A percentile compares a stretch with the other conserved stretches of the same genome.
These are phyloP conservation scores for Dolichoris vasculosae DNA, from an alignment of 1,140 invertebrate species.

Conservation along the genomic window DNA sequence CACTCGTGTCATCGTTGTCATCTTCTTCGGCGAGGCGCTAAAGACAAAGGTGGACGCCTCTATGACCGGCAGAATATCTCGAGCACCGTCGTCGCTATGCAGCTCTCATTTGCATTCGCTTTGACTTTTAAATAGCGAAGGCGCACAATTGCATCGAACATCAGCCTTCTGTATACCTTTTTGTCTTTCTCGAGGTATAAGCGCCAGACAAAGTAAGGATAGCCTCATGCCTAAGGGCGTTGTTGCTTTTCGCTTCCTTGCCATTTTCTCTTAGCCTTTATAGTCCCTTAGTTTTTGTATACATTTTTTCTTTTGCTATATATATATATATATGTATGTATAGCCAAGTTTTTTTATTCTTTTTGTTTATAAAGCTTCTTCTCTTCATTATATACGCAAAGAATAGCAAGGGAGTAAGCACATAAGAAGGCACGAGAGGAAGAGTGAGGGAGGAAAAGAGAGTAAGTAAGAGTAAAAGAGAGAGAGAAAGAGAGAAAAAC, in stretches of 20 bases:
- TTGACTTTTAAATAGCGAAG: constrained; percentile 67
- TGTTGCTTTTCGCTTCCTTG: neutral
- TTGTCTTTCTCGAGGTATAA: neutral
- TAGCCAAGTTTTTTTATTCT: neutral
- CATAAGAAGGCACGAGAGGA: neutral
- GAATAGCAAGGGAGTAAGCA: neutral
- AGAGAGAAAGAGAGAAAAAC: neutral
- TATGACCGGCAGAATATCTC: neutral
- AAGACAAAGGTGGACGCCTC: neutral
- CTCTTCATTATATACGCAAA: neutral
- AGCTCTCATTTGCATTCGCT: constrained; percentile 61
- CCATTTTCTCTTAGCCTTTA: neutral
- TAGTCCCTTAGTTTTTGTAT: neutral
- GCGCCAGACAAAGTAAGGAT: constrained; percentile 22
- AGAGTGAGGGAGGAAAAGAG: neutral
- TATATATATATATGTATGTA: neutral
- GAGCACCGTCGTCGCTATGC: neutral
- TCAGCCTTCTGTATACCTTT: neutral
- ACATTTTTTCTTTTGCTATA: neutral
- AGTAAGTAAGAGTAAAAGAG: neutral
- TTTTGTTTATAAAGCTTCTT: neutral
- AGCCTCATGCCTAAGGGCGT: neutral
- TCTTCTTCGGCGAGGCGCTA: neutral
- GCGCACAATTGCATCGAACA: constrained; percentile 30
- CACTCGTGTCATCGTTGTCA: neutral